Conservation (phyloP, 1,140 invertebrate genomes). For the Drosophila mauritiana region DNA sequence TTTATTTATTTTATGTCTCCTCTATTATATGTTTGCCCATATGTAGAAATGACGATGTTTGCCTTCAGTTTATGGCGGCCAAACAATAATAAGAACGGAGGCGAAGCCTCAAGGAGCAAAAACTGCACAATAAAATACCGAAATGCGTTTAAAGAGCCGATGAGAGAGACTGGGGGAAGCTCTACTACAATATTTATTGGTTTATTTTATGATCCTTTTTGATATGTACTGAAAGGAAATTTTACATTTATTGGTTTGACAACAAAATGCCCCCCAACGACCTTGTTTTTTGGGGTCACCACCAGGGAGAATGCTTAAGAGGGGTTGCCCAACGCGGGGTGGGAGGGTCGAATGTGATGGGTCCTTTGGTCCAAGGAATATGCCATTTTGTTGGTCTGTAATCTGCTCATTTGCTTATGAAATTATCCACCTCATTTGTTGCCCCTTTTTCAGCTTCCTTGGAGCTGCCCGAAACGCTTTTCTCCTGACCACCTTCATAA, state of each 20-base stretch:
- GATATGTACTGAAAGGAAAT: conserved; percentile 80
- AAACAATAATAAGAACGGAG: conserved; percentile 53
- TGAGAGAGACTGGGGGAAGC: not conserved
- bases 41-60: conserved; percentile 29
- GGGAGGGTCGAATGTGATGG: conserved; percentile 47
- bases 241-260: conserved; percentile 82
- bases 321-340: conserved; percentile 3
- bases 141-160: conserved; percentile 30
- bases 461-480: conserved; percentile 33
- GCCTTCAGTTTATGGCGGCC: conserved; percentile 46
- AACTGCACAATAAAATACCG: conserved; percentile 73
- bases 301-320: conserved; percentile 19
- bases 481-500: conserved; percentile 5
- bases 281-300: conserved; percentile 45
- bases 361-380: conserved; percentile 60
- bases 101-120: conserved; percentile 58
- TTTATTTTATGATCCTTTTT: conserved; percentile 81
- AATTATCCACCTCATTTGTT: conserved; percentile 82
- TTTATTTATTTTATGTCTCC: conserved; percentile 79
- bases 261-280: conserved; percentile 61
- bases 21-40: conserved; percentile 36
- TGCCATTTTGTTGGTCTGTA: conserved; percentile 76
- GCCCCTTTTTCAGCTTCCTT: conserved; percentile 76
- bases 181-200: conserved; percentile 73
- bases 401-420: conserved; percentile 82